Evolutionary conservation across 2,888 invertebrate genomes (phyloP), one percentile per base, ranked within the genome.

Genomic region (Altica lythri): DNA sequence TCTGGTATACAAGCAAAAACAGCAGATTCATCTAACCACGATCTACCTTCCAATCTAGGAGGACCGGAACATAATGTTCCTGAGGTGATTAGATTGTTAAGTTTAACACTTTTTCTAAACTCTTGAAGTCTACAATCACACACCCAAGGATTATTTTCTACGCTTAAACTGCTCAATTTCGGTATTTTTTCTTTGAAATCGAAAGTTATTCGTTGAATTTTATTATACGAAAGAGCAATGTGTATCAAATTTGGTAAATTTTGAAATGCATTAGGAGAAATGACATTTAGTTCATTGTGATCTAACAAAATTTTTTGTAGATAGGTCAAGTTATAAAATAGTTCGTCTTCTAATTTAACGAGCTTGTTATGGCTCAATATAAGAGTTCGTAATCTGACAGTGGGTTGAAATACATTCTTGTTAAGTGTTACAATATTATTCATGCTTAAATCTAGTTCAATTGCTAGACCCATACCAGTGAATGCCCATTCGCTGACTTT

Each of bases 71-170:
- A 91, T 22, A 84, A 81, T 25, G 91, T 90, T 1, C 88, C 86
- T 13, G 84, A 81, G 0, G 89, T 87, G 66, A 90, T 88, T 12
- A 93, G 78, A 46, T 89, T 89, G 57, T 83, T 83, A 53, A 83
- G 81, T 6, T 88, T 82, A 9, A 86, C 84, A 83, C 88, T 91
- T 68, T 90, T 86, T 37, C 91, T 83, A 62, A 94, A 89, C 12
- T 83, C 82, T 68, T 89, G 86, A 47, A 95, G 77, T 59, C 86
- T 84, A 69, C 95, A 95, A 70, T 94, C 91, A 71, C 95, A 95
- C 55, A 87, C 83, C 94, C 94, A 95, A 0, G 89, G 89, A 72
- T 95, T 95, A 57, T 86, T 85, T 59, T 86, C 84, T 1, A 94
- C 79, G 48, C 87, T 87, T 34, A 95, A 78, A 66, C 88, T 88